A percentile compares a stretch with the other conserved stretches of the same genome.
These are phyloP conservation scores for Caprella mutica DNA, from an alignment of 2,888 invertebrate genomes.

Conservation along the genomic window DNA sequence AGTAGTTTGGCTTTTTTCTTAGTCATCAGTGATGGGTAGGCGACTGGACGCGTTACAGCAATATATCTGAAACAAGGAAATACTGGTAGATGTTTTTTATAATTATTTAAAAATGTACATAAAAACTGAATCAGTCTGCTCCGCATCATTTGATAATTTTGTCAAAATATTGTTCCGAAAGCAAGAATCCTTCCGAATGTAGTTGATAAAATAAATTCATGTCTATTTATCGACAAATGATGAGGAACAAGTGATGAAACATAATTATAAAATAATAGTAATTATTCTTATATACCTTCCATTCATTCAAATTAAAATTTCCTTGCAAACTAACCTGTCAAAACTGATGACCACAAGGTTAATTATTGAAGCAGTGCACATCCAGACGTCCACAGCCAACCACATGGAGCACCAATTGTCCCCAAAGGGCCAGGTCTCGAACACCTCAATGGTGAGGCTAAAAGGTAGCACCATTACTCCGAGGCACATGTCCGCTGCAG, in stretches of 20 bases:
- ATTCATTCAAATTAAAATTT: neutral
- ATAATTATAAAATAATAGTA: neutral
- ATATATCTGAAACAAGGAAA: slow-evolving; percentile 53
- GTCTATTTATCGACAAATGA: neutral
- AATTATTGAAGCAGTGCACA: slow-evolving; percentile 94
- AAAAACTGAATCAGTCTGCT: neutral
- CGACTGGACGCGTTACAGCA: slow-evolving; percentile 90
- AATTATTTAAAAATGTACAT: no score
- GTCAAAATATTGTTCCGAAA: neutral
- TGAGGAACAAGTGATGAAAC: neutral
- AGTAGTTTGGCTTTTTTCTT: slow-evolving; percentile 70
- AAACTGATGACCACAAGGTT: slow-evolving; percentile 91
- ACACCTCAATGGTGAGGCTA: slow-evolving; percentile 83
- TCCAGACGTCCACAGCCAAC: slow-evolving; percentile 96
- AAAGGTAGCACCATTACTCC: slow-evolving; percentile 91
- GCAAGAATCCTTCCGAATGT: neutral
- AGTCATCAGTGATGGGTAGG: slow-evolving; percentile 79
- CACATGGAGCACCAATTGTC: slow-evolving; percentile 91
- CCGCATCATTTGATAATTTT: neutral
- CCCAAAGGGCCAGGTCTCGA: slow-evolving; percentile 91
- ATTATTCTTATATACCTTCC: neutral
- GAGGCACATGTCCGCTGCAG: slow-evolving; percentile 90
- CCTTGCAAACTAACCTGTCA: slow-evolving; percentile 47
- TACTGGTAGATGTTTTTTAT: no score
- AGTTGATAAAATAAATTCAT: neutral